phyloP scores from a whole-genome alignment of 2,797 vertebrate species.

The Etheostoma nigrum region DNA sequence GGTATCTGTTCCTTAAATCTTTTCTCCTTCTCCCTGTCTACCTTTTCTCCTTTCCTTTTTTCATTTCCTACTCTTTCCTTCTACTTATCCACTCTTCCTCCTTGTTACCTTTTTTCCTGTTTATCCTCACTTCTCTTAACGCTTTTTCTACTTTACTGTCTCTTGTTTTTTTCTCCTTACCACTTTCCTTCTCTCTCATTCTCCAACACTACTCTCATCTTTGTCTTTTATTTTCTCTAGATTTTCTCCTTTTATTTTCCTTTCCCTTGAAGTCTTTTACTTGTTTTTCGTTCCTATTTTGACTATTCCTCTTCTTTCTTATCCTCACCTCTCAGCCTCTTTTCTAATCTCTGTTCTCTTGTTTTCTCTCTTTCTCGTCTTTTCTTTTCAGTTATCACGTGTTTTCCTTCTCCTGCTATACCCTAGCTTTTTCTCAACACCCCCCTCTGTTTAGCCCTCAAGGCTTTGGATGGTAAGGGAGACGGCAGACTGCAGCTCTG shows the following conservation, averaged over 20 bases:
- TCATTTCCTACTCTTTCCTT: neutral
- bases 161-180: neutral
- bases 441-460: conserved; percentile 28
- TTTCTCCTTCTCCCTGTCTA: neutral
- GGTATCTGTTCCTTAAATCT: conserved; percentile 41
- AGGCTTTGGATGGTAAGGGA: conserved; percentile 43
- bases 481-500: conserved; percentile 46
- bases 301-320: neutral
- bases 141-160: neutral
- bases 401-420: neutral
- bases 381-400: neutral
- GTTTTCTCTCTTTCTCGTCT: neutral
- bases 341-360: neutral
- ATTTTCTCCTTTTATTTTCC: neutral
- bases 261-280: neutral
- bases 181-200: neutral
- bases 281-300: neutral
- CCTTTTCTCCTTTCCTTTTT: neutral
- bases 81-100: neutral
- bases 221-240: neutral
- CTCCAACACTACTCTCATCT: neutral
- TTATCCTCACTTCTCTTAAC: neutral
- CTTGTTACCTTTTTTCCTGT: neutral
- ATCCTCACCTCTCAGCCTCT: neutral
- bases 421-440: neutral